Conservation (phyloP, 2,113 vertebrate genomes). For the Glareola pratincola region DNA sequence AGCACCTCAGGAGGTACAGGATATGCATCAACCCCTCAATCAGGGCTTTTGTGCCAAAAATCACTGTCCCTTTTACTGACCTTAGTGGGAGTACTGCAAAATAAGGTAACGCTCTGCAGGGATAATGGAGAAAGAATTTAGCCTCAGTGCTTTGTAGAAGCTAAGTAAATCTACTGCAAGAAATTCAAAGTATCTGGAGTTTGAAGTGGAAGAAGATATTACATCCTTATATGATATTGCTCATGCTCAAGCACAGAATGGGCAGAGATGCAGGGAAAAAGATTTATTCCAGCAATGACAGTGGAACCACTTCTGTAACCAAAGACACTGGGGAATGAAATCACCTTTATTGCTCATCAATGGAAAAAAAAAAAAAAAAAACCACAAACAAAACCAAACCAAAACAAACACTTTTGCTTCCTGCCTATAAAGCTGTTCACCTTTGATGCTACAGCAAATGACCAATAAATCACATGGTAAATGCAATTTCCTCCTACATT, state of each 20-base stretch:
- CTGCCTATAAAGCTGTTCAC: background rate
- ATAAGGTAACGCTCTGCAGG: background rate
- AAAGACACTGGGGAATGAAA: conserved; percentile 16
- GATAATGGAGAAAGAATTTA: background rate
- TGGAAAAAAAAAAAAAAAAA: background rate
- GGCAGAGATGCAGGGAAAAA: background rate
- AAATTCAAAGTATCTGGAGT: conserved; percentile 2
- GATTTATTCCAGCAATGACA: conserved; percentile 39
- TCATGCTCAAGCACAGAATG: background rate
- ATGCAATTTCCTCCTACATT: conserved; percentile 24
- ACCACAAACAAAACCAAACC: too few species aligned
- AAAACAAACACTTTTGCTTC: background rate
- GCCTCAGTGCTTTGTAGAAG: background rate
- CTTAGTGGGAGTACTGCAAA: background rate
- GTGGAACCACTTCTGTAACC: background rate
- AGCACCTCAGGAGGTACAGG: background rate
- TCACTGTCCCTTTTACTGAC: background rate
- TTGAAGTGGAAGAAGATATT: background rate
- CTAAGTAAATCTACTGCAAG: background rate
- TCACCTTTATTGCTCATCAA: background rate
- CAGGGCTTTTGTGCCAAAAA: background rate
- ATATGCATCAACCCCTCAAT: background rate
- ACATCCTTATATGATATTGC: background rate
- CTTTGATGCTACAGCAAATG: background rate
- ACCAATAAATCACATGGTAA: conserved; percentile 27